Percentiles rank a stretch among this genome's conserved stretches.
Conservation (phyloP, 2,888 invertebrate genomes). For the Kuschelorhynchus macadamiae region DNA sequence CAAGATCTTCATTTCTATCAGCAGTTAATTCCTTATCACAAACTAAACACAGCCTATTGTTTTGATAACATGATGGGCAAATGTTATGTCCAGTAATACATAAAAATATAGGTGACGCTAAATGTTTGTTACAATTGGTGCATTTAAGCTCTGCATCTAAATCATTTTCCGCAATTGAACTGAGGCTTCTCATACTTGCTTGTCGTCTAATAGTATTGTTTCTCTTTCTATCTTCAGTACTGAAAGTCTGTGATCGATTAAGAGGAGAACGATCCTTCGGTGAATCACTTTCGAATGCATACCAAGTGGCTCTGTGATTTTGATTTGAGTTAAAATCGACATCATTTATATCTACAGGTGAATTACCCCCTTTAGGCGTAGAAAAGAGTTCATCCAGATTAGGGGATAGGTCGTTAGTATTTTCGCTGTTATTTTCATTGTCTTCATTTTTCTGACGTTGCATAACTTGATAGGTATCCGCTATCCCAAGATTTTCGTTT, state of each 20-base stretch:
- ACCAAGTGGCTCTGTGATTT: conserved; percentile 30
- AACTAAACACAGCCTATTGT: conserved; percentile 50
- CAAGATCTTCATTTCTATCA: conserved; percentile 55
- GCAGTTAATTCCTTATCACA: conserved; percentile 55
- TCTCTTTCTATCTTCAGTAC: conserved; percentile 47
- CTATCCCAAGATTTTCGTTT: too few species aligned
- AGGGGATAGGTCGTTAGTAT: not conserved
- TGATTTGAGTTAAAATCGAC: conserved; percentile 25
- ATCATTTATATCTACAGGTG: conserved; percentile 8
- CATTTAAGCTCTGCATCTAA: conserved; percentile 51
- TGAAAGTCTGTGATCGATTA: conserved; percentile 52
- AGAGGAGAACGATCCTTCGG: conserved; percentile 29
- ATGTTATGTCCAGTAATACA: conserved; percentile 58
- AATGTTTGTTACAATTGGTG: conserved; percentile 52
- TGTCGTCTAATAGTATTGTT: conserved; percentile 41
- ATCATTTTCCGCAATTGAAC: conserved; percentile 53
- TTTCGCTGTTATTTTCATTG: not conserved
- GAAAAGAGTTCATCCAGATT: conserved; percentile 14
- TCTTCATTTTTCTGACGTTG: not conserved
- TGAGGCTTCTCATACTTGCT: conserved; percentile 52
- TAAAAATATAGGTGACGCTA: conserved; percentile 59
- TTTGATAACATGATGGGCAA: conserved; percentile 54
- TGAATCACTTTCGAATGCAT: not conserved
- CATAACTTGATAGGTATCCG: not conserved
- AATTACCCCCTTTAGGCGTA: conserved; percentile 22